phyloP scores from a whole-genome alignment of 2,113 vertebrate species.

The Hippolais icterina region DNA sequence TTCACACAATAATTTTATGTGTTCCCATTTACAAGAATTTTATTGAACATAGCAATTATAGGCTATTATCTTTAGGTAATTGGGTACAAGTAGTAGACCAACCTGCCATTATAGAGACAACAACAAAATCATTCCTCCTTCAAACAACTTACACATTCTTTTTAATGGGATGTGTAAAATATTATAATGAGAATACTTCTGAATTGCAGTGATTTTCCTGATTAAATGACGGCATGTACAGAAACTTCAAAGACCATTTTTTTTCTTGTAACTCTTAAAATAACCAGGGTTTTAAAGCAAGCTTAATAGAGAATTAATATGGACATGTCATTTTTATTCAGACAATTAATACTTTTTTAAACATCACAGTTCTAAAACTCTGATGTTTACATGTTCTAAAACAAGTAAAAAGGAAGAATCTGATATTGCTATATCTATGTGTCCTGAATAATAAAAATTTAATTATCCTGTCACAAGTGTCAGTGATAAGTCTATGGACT shows the following conservation, averaged over 20 bases:
- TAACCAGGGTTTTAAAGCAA: not conserved
- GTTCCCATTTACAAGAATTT: not conserved
- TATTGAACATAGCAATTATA: conserved; percentile 14
- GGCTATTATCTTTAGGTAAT: conserved; percentile 14
- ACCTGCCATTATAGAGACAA: not conserved
- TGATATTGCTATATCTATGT: not conserved
- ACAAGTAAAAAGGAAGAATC: not conserved
- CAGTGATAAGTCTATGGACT: not conserved
- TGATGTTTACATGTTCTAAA: not conserved
- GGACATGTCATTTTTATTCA: not conserved
- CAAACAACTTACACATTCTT: not conserved
- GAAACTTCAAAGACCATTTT: not conserved
- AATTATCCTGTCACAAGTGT: not conserved
- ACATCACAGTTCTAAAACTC: not conserved
- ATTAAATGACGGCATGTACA: not conserved
- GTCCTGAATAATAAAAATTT: not conserved
- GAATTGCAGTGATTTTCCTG: not conserved
- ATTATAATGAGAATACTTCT: not conserved
- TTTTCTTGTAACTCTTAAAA: not conserved
- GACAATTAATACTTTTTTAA: not conserved
- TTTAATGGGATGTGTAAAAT: conserved; percentile 11
- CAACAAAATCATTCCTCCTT: not conserved
- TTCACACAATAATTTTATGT: not conserved
- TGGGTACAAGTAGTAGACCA: conserved; percentile 3
- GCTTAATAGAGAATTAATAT: not conserved